Conservation (phyloP, 2,797 vertebrate genomes). For the Poecilia velifera region DNA sequence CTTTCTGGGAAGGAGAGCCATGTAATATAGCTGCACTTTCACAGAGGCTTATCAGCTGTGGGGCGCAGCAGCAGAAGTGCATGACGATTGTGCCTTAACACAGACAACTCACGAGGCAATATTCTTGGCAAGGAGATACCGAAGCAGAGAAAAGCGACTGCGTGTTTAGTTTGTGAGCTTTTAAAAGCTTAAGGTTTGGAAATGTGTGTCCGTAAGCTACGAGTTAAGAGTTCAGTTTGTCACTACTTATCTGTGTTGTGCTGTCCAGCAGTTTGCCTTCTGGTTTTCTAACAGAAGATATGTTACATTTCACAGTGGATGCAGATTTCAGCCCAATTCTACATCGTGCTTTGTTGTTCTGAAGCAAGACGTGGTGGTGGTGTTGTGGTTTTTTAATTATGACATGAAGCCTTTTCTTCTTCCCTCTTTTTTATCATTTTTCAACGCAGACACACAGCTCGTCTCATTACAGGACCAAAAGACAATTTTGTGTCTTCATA, state of each 20-base stretch:
- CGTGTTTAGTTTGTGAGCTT: background rate
- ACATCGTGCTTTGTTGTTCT: background rate
- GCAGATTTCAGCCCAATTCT: background rate
- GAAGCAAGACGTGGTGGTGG: background rate
- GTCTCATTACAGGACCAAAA: background rate
- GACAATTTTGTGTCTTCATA: background rate
- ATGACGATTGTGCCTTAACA: slow-evolving; percentile 16
- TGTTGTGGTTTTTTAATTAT: background rate
- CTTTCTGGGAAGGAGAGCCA: slow-evolving; percentile 17
- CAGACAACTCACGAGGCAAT: slow-evolving; percentile 20
- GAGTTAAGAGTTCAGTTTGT: slow-evolving; percentile 12
- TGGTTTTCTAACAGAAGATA: background rate
- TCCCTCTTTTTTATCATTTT: background rate
- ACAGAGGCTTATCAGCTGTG: slow-evolving; percentile 26
- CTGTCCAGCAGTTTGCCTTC: background rate
- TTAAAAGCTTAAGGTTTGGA: background rate
- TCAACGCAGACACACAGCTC: background rate
- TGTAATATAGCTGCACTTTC: slow-evolving; percentile 28
- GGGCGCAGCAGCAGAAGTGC: slow-evolving; percentile 15
- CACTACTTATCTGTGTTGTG: background rate
- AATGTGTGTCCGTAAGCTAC: background rate
- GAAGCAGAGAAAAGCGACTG: slow-evolving; percentile 1
- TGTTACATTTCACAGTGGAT: background rate
- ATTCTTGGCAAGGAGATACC: slow-evolving; percentile 1
- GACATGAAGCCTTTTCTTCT: background rate